Evolutionary conservation across 2,797 vertebrate genomes (phyloP), one percentile per base, ranked within the genome.

Genomic region (Cygnus olor): DNA sequence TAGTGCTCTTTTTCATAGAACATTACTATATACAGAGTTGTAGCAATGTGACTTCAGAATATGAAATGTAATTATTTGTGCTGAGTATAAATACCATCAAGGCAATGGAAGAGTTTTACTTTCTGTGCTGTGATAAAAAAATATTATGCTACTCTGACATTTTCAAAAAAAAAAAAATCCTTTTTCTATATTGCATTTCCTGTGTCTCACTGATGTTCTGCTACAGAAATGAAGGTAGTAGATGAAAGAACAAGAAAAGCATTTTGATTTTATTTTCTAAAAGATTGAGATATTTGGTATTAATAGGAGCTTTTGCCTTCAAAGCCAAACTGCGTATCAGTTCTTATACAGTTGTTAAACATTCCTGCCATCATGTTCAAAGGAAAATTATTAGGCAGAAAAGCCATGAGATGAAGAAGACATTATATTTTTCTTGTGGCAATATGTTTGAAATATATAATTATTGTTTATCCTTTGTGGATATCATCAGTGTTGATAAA

Each of bases 71-170:
- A 85, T 94, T 87, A 87, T 89, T 94, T 92, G 38, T 89, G 57
- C 76, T 60, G 84, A 76, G 58, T 85, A 69, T 88, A 95, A 93
- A 91, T 85, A 61, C 72, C 45, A 68, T 69, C 54, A 78, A 78
- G 79, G 47, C 30, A 82, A 22, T 79, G 27, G 56, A 60, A 58
- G 25, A 45, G 12, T 66, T 32, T 57, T 65, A 42, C 64, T 85
- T 27, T 88, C 83, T 85, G 8, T 64, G 28, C 68, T 85, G 45
- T 58, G 65, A 87, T 63, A 83, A 92, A 94, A 83, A 88, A 32
- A 63, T 72, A 83, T 94, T 94, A 85, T 85, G 65, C 54, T 96
- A 54, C 84, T 89, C 54, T 96, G 95, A 93, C 90, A 94, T 96
- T 97, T 96, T 80, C 57, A 54, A 82, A 89, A 85, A 38, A 34